Base-by-base conservation (phyloP, 2,888 invertebrate genomes). In the Leucophora obtusa region DNA sequence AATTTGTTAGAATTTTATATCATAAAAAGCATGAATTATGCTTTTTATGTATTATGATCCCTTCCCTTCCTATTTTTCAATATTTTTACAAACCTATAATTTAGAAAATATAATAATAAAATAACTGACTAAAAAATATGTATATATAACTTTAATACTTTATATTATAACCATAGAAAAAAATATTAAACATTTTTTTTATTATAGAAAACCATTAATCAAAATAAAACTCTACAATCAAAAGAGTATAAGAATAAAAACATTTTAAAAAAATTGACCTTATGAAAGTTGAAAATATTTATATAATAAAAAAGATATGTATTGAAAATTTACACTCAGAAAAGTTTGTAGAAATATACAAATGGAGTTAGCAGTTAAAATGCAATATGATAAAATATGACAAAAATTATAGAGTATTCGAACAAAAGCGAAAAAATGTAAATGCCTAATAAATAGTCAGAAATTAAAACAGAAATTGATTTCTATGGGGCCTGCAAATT, bases 131-230 rank as follows among this genome's bases (percentile, higher is more conserved):
- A 24, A 24, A 24, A 24, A 35, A n/a, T n/a, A n/a, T n/a, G 17
- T 11, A 15, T 43, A 8, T 66, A 54, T 54, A 53, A 38, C 65
- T 53, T 38, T 54, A 8, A 54, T 66, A 66, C 6, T 47, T 11
- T 6, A 47, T 14, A 5, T 14, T 56, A 62, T 24, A 43, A 50
- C 15, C 14, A 10, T 59, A 51, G 38, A 50, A 51, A 33, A 60
- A 51, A 18, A 65, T 71, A 71, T 60, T 54, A 71, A 47, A 54
- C 54, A 69, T 66, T 72, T 63, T 72, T 43, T 69, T 68, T 79
- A 78, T 75, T 75, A 59, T 84, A 87, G 85, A 84, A 86, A 87
- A 82, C 85, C 87, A 87, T 88, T 87, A 86, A 88, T 88, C 88
- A 87, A 77, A 80, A 73, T 33, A 58, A 80, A 70, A 69, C 28